These are phyloP conservation scores for Eublepharis macularius DNA, from an alignment of 2,113 vertebrate genomes.

Conservation along the genomic window DNA sequence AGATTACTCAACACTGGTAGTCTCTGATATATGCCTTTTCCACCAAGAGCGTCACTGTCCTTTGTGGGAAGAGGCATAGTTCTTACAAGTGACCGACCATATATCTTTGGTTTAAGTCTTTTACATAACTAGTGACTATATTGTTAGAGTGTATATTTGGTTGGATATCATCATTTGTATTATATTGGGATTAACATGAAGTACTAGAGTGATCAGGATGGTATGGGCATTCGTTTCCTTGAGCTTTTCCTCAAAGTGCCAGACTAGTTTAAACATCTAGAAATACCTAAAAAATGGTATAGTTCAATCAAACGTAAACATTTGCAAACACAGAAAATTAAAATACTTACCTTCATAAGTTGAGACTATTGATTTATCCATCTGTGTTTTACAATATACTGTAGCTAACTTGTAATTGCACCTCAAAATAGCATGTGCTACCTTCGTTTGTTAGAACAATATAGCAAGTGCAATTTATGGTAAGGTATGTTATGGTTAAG, in stretches of 20 bases:
- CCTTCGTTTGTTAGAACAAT: not conserved
- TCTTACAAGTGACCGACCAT: not conserved
- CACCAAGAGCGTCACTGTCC: not conserved
- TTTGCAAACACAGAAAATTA: not conserved
- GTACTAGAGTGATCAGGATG: not conserved
- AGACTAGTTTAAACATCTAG: too few species aligned
- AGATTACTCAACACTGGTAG: not conserved
- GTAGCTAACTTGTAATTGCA: not conserved
- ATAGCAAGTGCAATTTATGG: rapidly evolving
- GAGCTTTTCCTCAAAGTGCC: not conserved
- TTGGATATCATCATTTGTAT: not conserved
- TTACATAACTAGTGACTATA: not conserved
- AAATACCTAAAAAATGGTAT: not conserved
- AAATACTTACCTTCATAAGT: not conserved
- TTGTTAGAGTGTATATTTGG: not conserved
- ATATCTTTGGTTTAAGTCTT: not conserved
- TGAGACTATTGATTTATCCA: not conserved
- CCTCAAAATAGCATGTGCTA: not conserved
- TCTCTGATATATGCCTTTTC: not conserved
- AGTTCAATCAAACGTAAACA: not conserved
- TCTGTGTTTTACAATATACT: not conserved
- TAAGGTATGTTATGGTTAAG: not conserved
- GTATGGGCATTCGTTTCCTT: not conserved
- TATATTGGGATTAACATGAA: not conserved
- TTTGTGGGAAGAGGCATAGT: not conserved